Evolutionary conservation across 1,140 invertebrate genomes (phyloP), one percentile per base, ranked within the genome.

Genomic region (Lithobius niger): DNA sequence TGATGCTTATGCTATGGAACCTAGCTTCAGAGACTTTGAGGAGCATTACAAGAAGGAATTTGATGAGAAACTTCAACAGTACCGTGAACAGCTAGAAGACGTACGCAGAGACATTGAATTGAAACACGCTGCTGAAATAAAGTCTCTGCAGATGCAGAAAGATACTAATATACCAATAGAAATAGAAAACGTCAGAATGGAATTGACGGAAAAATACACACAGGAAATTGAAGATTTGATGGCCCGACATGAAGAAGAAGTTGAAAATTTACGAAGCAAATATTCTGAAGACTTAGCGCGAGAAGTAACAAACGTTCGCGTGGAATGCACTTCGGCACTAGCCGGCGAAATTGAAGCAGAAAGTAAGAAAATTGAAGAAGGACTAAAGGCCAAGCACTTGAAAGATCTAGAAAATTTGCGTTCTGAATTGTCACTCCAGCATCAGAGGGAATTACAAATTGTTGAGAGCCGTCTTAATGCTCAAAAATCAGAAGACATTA

Each of bases 41-140:
- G 48, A 50, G 24, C 48, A 50, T 27, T 50, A 50, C 48, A 50
- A 25, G 25, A 50, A 27, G 16, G 48, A 50, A 26, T 26, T 50
- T 13, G 48, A 50, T 13, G 48, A 50, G 27, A 50, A 50, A 27
- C 25, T 50, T 3, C 10, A 50, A 26, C 48, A 50, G 10, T 50
- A 50, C 19, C 48, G 48, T 15, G 10, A 26, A 13, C 48, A 50
- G 48, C 48, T 50, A 13, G 48, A 50, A 24, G 48, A 50, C 3
- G 48, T 50, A 15, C 13, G 48, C 13, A 50, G 27, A 26, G 16
- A 24, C 3, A 13, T 50, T 4, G 48, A 50, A 27, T 25, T 27
- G 3, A 50, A 50, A 50, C 48, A 50, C 21, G 21, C 22, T 4
- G 3, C 3, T 3, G 48, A 24, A 50, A 26, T 50, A 4, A 26